Percentiles rank a stretch among this genome's conserved stretches.
phyloP scores from a whole-genome alignment of 2,113 vertebrate species.

The Sapajus apella region DNA sequence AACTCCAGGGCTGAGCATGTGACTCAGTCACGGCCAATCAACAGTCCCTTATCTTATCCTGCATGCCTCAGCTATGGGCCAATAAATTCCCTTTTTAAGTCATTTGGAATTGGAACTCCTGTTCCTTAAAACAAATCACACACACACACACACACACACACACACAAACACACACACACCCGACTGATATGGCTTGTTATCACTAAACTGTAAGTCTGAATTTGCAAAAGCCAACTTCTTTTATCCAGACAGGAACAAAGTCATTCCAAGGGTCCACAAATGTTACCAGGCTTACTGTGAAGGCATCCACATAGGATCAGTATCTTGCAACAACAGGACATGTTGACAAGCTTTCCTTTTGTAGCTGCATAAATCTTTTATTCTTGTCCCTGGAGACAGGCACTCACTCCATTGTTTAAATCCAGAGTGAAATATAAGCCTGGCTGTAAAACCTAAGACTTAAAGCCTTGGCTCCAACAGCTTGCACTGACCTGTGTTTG shows the following conservation, averaged over 20 bases:
- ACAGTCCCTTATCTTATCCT: background rate
- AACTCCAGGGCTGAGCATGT: background rate
- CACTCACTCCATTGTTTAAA: conserved; percentile 8
- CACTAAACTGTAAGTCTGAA: background rate
- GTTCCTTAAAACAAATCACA: background rate
- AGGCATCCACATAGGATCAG: background rate
- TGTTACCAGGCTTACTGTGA: background rate
- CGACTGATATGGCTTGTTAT: background rate
- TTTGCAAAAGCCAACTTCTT: background rate
- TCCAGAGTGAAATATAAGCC: background rate
- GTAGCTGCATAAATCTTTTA: background rate
- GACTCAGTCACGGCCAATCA: background rate
- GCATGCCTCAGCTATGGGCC: background rate
- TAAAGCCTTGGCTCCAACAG: background rate
- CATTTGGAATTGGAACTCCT: background rate
- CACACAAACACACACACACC: too few relatives aligned
- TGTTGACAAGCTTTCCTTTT: background rate
- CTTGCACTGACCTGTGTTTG: background rate
- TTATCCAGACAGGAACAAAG: background rate
- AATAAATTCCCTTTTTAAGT: background rate
- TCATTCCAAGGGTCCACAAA: background rate
- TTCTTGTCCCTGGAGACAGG: background rate
- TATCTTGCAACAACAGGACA: background rate
- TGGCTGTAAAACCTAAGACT: background rate
- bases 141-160: background rate